These are phyloP conservation scores for Zosterops hypoxanthus DNA, from an alignment of 2,113 vertebrate genomes.

Conservation along the genomic window DNA sequence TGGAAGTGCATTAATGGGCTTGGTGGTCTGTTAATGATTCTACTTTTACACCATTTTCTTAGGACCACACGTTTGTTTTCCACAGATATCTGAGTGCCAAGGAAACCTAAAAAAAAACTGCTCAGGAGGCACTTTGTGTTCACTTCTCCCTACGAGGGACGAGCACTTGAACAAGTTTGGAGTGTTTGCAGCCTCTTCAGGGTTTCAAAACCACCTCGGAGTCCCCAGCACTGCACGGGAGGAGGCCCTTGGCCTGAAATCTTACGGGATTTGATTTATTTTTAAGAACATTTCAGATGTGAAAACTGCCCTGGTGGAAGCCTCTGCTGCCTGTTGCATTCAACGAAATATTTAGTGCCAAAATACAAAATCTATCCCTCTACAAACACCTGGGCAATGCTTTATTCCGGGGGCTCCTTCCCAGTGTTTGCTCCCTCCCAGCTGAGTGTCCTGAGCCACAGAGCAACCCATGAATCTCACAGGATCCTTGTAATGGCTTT, in stretches of 20 bases:
- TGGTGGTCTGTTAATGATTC: not conserved
- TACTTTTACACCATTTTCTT: not conserved
- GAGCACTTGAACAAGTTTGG: not conserved
- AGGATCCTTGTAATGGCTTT: conserved; percentile 42
- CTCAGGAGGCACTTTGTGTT: not conserved
- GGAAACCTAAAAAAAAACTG: not conserved
- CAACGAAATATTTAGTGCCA: not conserved
- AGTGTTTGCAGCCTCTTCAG: not conserved
- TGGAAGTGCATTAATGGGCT: not conserved
- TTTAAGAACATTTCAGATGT: not conserved
- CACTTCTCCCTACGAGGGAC: not conserved
- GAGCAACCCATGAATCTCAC: conserved; percentile 40
- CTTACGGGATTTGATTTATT: not conserved
- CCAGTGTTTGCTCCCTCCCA: not conserved
- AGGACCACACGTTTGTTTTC: not conserved
- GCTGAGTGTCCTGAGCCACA: not conserved
- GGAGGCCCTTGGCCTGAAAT: not conserved
- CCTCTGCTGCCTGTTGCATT: rapidly evolving
- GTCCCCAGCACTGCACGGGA: not conserved
- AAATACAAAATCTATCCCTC: not conserved
- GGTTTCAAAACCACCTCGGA: not conserved
- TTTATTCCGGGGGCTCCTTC: not conserved
- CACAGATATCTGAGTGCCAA: not conserved
- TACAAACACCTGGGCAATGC: not conserved
- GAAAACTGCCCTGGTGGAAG: not conserved